These are phyloP conservation scores for Latrodectus elegans DNA, from an alignment of 2,888 invertebrate genomes.

Conservation along the genomic window DNA sequence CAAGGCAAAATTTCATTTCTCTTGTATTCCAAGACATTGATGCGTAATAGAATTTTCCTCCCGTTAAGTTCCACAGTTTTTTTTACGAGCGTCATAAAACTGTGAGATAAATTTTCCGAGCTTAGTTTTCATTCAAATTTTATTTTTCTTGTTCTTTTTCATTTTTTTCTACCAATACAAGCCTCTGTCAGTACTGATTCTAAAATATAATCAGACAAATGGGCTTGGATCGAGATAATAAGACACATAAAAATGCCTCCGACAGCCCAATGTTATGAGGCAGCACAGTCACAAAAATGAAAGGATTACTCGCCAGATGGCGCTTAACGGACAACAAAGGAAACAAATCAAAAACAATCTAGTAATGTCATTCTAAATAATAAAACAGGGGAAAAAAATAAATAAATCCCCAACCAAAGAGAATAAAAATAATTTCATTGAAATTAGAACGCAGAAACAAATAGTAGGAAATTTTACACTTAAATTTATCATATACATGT, in stretches of 20 bases:
- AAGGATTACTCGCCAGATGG: constrained; percentile 32
- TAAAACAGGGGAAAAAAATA: too few species aligned
- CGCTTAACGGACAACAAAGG: constrained; percentile 42
- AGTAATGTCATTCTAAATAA: constrained; percentile 23
- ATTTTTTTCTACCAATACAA: neutral
- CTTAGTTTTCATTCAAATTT: neutral
- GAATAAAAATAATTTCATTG: too few species aligned
- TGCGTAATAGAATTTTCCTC: too few species aligned
- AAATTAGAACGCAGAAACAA: too few species aligned
- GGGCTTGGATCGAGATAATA: constrained; percentile 33
- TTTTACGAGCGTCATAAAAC: constrained; percentile 54
- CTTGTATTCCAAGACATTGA: too few species aligned
- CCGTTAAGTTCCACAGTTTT: neutral
- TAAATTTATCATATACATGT: too few species aligned
- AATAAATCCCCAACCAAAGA: too few species aligned
- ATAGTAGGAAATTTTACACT: too few species aligned
- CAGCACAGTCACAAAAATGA: constrained; percentile 20
- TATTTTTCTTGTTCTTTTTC: neutral
- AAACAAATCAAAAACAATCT: neutral
- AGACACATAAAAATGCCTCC: constrained; percentile 26
- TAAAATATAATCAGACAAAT: constrained; percentile 47
- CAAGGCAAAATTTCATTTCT: too few species aligned
- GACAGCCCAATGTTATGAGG: constrained; percentile 1
- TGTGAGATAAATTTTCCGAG: constrained; percentile 49
- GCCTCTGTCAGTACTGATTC: neutral